Base-by-base conservation (phyloP, 2,797 vertebrate genomes). In the Pygocentrus nattereri region DNA sequence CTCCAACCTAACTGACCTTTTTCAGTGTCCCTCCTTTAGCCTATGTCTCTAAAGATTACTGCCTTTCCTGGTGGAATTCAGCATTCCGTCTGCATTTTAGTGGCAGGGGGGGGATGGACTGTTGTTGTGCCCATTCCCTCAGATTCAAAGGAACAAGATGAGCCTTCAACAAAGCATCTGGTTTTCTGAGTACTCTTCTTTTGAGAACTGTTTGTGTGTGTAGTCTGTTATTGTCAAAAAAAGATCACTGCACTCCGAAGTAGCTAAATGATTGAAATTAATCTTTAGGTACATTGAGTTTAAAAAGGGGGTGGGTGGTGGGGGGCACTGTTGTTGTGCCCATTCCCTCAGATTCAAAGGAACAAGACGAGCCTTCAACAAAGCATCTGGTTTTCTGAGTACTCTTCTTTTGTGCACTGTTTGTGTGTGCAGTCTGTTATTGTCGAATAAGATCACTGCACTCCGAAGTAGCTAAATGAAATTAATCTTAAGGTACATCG, bases 361-460 rank as follows among this genome's bases (percentile, higher is more conserved):
- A 76, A 76, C 23, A 56, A 44, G 61, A 31, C 50, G 41, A 79
- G 74, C 38, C 31, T 79, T 56, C 65, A 78, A 56, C 58, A 77
- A 77, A 56, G 70, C 82, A 82, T 85, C 80, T 85, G 80, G 62
- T 56, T 79, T 82, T n/a, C 62, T 72, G 76, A 76, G 44, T 56
- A 6, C 11, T 5, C 31, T 50, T n/a, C 44, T 68, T 34, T 74
- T 31, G 67, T 27, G 69, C 47, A 44, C 47, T 70, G 21, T 21
- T 31, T 27, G 23, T 80, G n/a, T n/a, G n/a, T 47, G 23, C 65
- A 23, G 19, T n/a, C 64, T n/a, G 10, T 38, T 44, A 23, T 23
- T 23, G 3, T 44, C 0, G n/a, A 44, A 7, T 13, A 7, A 5
- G 1, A 31, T 15, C 8, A 21, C 64, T 12, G 18, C 31, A 41